A percentile compares a stretch with the other conserved stretches of the same genome.
Evolutionary conservation across 2,888 invertebrate genomes (phyloP).

Genomic region (Anoncus sp.): DNA sequence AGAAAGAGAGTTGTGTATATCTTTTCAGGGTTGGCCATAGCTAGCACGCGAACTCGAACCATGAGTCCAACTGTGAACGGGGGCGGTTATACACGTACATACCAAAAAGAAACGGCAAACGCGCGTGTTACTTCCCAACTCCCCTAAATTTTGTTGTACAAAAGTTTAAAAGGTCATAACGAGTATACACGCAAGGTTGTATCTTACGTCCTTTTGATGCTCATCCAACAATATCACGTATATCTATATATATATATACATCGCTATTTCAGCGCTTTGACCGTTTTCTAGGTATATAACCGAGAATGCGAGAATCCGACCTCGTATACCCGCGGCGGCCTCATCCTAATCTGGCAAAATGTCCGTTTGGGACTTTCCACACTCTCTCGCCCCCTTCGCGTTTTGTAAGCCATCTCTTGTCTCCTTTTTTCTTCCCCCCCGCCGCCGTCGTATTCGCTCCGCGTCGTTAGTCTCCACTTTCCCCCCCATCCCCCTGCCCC

Average conservation of each 20-base stretch:
- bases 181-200: not conserved
- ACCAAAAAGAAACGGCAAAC: constrained; percentile 45
- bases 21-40: constrained; percentile 29
- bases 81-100: constrained; percentile 16
- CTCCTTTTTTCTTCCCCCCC: not conserved
- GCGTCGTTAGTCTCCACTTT: constrained; percentile 41
- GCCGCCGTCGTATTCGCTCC: constrained; percentile 34
- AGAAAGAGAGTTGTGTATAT: constrained; percentile 39
- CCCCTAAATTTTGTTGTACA: not conserved
- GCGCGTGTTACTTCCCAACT: constrained; percentile 31
- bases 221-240: not conserved
- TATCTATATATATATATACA: constrained; percentile 19
- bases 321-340: constrained; percentile 61
- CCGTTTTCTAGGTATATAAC: constrained; percentile 61
- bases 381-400: constrained; percentile 36
- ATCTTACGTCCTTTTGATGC: not conserved
- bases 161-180: constrained; percentile 14
- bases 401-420: constrained; percentile 21
- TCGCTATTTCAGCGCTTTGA: constrained; percentile 48
- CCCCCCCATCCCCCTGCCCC: not conserved
- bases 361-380: constrained; percentile 47
- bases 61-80: constrained; percentile 44
- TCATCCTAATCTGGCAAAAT: constrained; percentile 62
- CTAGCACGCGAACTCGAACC: constrained; percentile 32
- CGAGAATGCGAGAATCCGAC: constrained; percentile 39